phyloP scores from a whole-genome alignment of 2,888 invertebrate species.

The Furcula furcula region DNA sequence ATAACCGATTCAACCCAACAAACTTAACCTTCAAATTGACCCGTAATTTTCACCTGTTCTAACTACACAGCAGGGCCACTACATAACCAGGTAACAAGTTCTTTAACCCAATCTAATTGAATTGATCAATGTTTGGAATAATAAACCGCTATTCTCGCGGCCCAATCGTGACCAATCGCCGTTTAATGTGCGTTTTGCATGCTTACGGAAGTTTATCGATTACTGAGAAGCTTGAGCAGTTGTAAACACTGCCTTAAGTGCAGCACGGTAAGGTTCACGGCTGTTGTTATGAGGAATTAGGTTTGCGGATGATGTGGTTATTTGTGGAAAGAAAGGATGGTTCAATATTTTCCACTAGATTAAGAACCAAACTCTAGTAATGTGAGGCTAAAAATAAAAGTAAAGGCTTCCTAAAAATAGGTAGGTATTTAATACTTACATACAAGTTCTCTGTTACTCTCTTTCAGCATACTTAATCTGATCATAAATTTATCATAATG shows the following conservation, averaged over 20 bases:
- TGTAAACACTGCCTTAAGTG: not conserved
- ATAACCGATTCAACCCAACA: too few relatives aligned
- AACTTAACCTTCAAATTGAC: not conserved
- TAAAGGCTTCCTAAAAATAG: too few relatives aligned
- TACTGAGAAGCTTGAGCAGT: not conserved
- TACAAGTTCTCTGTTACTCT: too few relatives aligned
- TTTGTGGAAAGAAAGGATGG: too few relatives aligned
- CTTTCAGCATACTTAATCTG: too few relatives aligned
- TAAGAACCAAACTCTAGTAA: too few relatives aligned
- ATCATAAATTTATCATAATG: too few relatives aligned
- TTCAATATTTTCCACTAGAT: too few relatives aligned
- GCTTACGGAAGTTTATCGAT: slow-evolving; percentile 29
- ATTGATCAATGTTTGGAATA: slow-evolving; percentile 27
- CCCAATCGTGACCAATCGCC: slow-evolving; percentile 21
- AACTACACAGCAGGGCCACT: not conserved
- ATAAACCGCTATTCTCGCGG: slow-evolving; percentile 10
- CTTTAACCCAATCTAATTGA: slow-evolving; percentile 19
- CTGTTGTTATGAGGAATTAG: not conserved
- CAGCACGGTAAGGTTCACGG: not conserved
- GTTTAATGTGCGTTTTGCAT: slow-evolving; percentile 32
- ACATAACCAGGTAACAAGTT: slow-evolving; percentile 6
- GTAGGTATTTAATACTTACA: too few relatives aligned
- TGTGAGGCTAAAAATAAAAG: too few relatives aligned
- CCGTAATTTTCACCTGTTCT: not conserved
- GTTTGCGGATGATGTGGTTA: too few relatives aligned